Evolutionary conservation across 37 sponge, comb jelly and placozoan genomes (phyloP).

Genomic region (Halichondria panicea): DNA sequence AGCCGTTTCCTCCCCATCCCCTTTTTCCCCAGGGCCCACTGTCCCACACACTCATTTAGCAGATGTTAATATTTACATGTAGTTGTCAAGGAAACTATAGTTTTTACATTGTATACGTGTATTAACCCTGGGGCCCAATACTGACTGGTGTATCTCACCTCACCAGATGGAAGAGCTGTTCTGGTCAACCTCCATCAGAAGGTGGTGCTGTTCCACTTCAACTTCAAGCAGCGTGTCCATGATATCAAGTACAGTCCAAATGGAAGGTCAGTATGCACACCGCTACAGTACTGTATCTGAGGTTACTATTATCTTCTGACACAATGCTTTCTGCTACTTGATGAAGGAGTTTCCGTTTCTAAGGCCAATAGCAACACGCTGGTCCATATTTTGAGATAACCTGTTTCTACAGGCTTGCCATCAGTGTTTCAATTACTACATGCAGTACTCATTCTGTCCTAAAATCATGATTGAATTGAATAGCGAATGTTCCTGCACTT

Average conservation of each 20-base stretch:
- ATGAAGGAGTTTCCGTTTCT: no score
- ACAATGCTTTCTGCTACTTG: no score
- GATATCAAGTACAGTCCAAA: constrained; percentile 91
- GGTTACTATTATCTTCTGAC: no score
- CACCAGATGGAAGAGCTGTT: constrained; percentile 82
- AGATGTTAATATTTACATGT: not conserved
- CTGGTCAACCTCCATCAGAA: constrained; percentile 70
- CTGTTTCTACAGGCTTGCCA: no score
- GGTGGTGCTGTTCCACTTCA: constrained; percentile 86
- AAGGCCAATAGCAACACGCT: no score
- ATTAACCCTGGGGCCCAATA: not conserved
- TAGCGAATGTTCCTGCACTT: no score
- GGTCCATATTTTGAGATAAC: no score
- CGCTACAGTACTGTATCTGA: no score
- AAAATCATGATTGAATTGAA: no score
- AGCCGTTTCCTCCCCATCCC: not conserved
- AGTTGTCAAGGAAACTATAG: not conserved
- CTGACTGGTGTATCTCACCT: not conserved
- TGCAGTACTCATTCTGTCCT: no score
- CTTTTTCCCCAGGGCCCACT: not conserved
- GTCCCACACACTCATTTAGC: not conserved
- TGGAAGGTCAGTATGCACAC: constrained; percentile 76
- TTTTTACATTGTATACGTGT: not conserved
- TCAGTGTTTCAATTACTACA: no score
- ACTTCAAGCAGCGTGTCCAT: constrained; percentile 86